Conservation (phyloP, 2,113 vertebrate genomes). For the Puma concolor region DNA sequence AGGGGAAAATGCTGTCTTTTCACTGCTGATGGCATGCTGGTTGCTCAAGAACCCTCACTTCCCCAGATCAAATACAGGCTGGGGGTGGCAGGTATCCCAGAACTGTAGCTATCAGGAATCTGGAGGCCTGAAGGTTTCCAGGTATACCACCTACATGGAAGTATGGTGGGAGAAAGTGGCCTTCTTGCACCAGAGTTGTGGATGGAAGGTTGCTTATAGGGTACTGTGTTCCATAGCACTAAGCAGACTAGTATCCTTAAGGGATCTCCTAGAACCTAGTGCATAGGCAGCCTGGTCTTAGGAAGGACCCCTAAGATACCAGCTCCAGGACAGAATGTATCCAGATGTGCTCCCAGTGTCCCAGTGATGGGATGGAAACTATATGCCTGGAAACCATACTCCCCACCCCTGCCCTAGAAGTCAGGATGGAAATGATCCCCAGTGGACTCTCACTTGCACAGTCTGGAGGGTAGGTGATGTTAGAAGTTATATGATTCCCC, state of each 20-base stretch:
- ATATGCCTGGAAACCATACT: background rate
- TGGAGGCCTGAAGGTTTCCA: background rate
- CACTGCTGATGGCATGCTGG: background rate
- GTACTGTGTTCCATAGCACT: background rate
- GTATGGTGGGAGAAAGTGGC: background rate
- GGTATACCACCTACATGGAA: background rate
- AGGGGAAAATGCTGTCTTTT: background rate
- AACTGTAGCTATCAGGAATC: background rate
- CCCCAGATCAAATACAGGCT: background rate
- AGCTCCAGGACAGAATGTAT: background rate
- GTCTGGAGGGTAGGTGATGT: background rate
- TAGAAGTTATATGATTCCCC: background rate
- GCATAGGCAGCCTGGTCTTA: background rate
- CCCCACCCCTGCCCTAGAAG: background rate
- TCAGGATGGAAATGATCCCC: background rate
- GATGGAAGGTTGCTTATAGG: background rate
- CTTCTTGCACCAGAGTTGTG: background rate
- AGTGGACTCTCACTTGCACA: background rate
- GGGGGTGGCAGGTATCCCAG: background rate
- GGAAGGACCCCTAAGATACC: background rate
- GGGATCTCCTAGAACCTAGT: background rate
- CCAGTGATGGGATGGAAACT: background rate
- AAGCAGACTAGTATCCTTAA: background rate
- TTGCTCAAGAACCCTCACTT: background rate
- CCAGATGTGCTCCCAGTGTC: background rate